Conservation (phyloP, 2,113 vertebrate genomes). For the Nanorana parkeri region DNA sequence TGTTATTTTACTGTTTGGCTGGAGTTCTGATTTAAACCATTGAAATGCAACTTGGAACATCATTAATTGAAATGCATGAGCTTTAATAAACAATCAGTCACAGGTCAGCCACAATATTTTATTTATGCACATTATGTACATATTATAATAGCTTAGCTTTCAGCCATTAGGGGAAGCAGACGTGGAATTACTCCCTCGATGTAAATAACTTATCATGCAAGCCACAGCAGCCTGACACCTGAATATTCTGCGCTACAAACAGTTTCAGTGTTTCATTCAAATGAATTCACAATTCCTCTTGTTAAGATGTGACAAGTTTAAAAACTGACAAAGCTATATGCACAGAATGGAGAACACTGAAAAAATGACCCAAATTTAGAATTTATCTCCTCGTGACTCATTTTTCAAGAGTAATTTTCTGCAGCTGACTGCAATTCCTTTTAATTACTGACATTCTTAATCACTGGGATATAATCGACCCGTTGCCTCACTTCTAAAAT, state of each 20-base stretch:
- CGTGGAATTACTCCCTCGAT: not conserved
- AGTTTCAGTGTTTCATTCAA: slow-evolving; percentile 4
- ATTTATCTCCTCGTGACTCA: slow-evolving; percentile 9
- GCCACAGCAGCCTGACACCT: not conserved
- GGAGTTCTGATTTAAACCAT: too few relatives aligned
- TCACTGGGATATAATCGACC: not conserved
- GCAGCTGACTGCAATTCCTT: slow-evolving; percentile 1
- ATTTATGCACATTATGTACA: too few relatives aligned
- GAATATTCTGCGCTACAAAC: not conserved
- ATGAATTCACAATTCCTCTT: slow-evolving; percentile 27
- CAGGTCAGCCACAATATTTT: too few relatives aligned
- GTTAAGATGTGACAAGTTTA: slow-evolving; percentile 37
- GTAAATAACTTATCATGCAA: not conserved
- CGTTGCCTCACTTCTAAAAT: too few relatives aligned
- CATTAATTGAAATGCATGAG: too few relatives aligned
- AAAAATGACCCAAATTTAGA: slow-evolving; percentile 34
- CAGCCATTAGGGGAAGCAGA: not conserved
- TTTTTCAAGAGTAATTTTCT: slow-evolving; percentile 24
- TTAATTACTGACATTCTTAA: not conserved
- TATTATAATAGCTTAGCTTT: too few relatives aligned
- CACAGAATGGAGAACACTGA: slow-evolving; percentile 13
- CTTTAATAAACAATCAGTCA: too few relatives aligned
- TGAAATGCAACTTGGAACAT: too few relatives aligned
- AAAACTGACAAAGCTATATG: slow-evolving; percentile 30
- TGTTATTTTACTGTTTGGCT: too few relatives aligned